A percentile compares a stretch with the other conserved stretches of the same genome.
phyloP scores from a whole-genome alignment of 2,888 invertebrate species.

The Drosophila ustulata region DNA sequence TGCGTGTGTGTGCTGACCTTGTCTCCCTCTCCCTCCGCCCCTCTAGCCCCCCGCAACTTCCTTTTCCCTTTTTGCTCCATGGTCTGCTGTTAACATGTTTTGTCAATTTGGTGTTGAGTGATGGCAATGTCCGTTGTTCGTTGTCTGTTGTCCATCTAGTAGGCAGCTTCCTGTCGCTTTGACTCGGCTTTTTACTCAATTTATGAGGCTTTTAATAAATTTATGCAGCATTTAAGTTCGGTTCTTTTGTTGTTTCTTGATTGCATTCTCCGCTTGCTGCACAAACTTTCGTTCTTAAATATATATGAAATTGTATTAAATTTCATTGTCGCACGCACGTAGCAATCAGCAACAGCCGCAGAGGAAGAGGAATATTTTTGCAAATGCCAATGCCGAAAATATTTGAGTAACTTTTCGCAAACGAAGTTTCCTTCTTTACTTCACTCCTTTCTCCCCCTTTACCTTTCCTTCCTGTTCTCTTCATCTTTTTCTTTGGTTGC shows the following conservation, averaged over 20 bases:
- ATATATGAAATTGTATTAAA: neutral
- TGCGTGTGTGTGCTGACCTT: conserved; percentile 57
- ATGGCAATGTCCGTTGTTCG: conserved; percentile 49
- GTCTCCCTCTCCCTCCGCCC: conserved; percentile 14
- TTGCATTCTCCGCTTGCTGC: conserved; percentile 22
- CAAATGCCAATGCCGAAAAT: conserved; percentile 16
- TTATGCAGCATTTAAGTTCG: conserved; percentile 31
- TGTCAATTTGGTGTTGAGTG: conserved; percentile 70
- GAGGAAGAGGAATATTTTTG: conserved; percentile 9
- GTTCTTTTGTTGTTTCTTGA: conserved; percentile 16
- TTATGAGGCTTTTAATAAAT: conserved; percentile 48
- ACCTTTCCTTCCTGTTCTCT: neutral
- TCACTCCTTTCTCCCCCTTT: neutral
- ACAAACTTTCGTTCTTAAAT: neutral
- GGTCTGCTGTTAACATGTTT: conserved; percentile 54
- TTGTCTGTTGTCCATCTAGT: conserved; percentile 35
- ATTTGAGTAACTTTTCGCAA: conserved; percentile 22
- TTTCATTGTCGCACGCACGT: conserved; percentile 1
- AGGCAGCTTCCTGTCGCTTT: conserved; percentile 16
- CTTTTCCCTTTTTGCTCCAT: neutral
- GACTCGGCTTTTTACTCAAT: conserved; percentile 36
- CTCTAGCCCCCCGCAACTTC: neutral
- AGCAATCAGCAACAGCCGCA: neutral
- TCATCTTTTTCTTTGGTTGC: neutral
- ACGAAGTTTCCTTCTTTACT: neutral